Percentiles rank a stretch among this genome's conserved stretches.
Evolutionary conservation across 2,888 invertebrate genomes (phyloP).

Genomic region (Encarsia formosa): DNA sequence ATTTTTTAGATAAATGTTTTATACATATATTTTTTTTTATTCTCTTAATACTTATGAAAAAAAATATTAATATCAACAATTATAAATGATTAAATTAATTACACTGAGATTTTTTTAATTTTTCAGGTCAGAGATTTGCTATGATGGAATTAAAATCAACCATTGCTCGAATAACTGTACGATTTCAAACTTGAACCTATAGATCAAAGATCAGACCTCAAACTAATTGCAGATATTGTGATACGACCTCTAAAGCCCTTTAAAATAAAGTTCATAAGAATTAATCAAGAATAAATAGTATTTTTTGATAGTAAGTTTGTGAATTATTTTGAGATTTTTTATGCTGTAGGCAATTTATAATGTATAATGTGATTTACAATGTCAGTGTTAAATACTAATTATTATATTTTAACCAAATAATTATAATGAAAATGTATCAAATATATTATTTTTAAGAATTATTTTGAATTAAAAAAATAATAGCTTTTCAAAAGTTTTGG

Average conservation of each 20-base stretch:
- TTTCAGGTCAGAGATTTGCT: slow-evolving; percentile 21
- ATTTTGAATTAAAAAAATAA: too few species aligned
- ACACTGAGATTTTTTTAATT: not conserved
- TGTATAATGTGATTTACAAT: too few species aligned
- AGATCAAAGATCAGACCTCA: slow-evolving; percentile 17
- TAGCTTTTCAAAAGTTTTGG: too few species aligned
- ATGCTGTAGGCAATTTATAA: too few species aligned
- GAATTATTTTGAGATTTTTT: too few species aligned
- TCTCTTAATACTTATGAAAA: not conserved
- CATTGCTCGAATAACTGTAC: slow-evolving; percentile 25
- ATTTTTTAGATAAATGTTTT: not conserved
- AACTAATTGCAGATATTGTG: slow-evolving; percentile 21
- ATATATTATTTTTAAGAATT: too few species aligned
- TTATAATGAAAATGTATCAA: too few species aligned
- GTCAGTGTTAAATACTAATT: too few species aligned
- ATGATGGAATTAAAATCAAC: slow-evolving; percentile 25
- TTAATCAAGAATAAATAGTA: too few species aligned
- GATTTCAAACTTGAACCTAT: slow-evolving; percentile 30
- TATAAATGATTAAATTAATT: not conserved
- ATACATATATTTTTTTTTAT: not conserved
- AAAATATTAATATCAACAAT: not conserved
- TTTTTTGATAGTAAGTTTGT: too few species aligned
- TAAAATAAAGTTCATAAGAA: slow-evolving; percentile 13
- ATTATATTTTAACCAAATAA: too few species aligned
- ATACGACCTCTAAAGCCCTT: slow-evolving; percentile 17